phyloP scores from a whole-genome alignment of 2,113 vertebrate genomes.

The Stegostoma tigrinum region DNA sequence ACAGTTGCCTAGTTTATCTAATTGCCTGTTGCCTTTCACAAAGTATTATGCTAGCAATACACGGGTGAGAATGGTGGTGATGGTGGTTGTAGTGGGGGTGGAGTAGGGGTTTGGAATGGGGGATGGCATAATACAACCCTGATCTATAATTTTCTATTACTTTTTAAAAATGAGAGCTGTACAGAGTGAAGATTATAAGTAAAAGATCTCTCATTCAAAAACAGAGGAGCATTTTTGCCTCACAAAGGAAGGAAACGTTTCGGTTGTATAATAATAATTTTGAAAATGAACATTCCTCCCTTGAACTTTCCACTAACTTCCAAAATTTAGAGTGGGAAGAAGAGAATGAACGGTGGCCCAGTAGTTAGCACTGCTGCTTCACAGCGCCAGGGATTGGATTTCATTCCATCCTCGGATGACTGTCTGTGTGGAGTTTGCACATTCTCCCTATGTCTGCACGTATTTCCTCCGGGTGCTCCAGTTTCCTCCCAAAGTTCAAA shows the following conservation, averaged over 20 bases:
- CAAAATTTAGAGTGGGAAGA: background rate
- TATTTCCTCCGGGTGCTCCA: too few species aligned
- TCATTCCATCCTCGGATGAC: too few species aligned
- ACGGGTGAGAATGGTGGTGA: too few species aligned
- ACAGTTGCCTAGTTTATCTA: background rate
- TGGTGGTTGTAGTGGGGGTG: too few species aligned
- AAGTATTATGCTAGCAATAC: too few species aligned
- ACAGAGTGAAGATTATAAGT: background rate
- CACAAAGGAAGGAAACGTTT: background rate
- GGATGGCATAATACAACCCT: background rate
- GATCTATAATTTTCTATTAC: background rate
- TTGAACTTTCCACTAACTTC: background rate
- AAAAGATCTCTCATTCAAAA: background rate
- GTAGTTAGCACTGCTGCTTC: too few species aligned
- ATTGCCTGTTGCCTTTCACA: background rate
- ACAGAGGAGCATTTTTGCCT: background rate
- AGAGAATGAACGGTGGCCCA: background rate
- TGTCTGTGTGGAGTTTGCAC: too few species aligned
- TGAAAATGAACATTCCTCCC: background rate
- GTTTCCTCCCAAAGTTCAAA: too few species aligned
- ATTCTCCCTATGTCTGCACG: too few species aligned
- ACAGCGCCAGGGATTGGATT: too few species aligned
- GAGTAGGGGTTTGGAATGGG: too few species aligned
- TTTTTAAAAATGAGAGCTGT: background rate
- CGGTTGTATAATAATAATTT: background rate